Evolutionary conservation across 2,888 invertebrate species (phyloP).

Genomic region (Tigriopus californicus): DNA sequence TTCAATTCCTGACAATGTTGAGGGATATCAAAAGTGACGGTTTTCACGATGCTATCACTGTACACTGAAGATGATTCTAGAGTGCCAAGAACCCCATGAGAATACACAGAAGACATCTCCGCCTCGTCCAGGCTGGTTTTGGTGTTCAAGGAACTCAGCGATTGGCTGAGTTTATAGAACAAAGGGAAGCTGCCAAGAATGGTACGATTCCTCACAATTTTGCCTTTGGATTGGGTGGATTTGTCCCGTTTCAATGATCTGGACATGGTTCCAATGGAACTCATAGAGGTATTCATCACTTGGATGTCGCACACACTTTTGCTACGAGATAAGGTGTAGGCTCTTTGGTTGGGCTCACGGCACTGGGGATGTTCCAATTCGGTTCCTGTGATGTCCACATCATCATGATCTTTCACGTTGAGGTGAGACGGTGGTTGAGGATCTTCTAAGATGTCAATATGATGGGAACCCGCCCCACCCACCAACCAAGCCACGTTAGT

Average conservation of each 20-base stretch:
- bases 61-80: too few relatives aligned
- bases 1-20: too few relatives aligned
- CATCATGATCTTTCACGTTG: neutral
- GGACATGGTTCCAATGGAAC: neutral
- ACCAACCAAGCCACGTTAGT: neutral
- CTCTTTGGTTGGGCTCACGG: neutral
- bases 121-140: neutral
- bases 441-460: slow-evolving; percentile 6
- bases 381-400: neutral
- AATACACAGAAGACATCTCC: too few relatives aligned
- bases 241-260: neutral
- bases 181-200: slow-evolving; percentile 2
- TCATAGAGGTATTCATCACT: neutral
- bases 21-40: too few relatives aligned
- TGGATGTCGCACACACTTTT: neutral
- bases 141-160: slow-evolving; percentile 1
- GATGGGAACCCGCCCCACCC: neutral
- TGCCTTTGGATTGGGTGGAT: neutral
- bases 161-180: slow-evolving; percentile 11
- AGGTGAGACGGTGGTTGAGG: slow-evolving; percentile 1
- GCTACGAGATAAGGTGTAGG: slow-evolving; percentile 1
- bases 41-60: too few relatives aligned
- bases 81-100: too few relatives aligned
- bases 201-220: slow-evolving; percentile 5
- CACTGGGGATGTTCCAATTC: neutral